A percentile compares a stretch with the other conserved stretches of the same genome.
These are phyloP conservation scores for Anarrhichthys ocellatus DNA, from an alignment of 2,113 vertebrate species.

Conservation along the genomic window DNA sequence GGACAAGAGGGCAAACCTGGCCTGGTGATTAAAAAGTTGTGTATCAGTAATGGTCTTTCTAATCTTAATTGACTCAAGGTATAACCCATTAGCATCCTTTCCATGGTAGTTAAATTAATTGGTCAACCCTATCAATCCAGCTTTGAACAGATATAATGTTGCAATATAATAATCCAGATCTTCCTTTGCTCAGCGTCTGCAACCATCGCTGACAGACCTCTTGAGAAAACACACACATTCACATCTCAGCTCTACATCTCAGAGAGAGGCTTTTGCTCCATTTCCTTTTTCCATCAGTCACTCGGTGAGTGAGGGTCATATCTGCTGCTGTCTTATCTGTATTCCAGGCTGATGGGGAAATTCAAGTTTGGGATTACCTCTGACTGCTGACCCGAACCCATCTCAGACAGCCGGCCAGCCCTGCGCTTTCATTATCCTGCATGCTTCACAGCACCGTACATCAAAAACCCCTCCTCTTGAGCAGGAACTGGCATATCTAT, in stretches of 20 bases:
- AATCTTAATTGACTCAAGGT: slow-evolving; percentile 25
- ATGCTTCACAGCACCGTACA: slow-evolving; percentile 41
- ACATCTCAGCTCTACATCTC: slow-evolving; percentile 70
- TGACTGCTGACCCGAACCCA: slow-evolving; percentile 79
- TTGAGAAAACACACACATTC: slow-evolving; percentile 58
- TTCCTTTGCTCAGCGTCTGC: slow-evolving; percentile 1
- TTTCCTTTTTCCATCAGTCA: slow-evolving; percentile 79
- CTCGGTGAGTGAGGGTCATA: slow-evolving; percentile 65
- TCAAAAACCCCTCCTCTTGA: slow-evolving; percentile 45
- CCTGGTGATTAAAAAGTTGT: slow-evolving; percentile 64
- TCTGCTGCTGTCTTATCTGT: slow-evolving; percentile 80
- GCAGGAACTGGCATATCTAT: slow-evolving; percentile 28
- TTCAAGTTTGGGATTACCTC: slow-evolving; percentile 80
- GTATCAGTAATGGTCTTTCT: slow-evolving; percentile 47
- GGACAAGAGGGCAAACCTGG: slow-evolving; percentile 71
- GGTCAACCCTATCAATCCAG: neutral
- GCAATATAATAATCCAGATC: neutral
- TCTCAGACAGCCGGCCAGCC: slow-evolving; percentile 45
- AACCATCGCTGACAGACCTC: slow-evolving; percentile 48
- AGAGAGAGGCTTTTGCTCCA: slow-evolving; percentile 68
- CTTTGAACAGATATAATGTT: slow-evolving; percentile 1
- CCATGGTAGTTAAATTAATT: neutral
- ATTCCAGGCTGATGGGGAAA: slow-evolving; percentile 80
- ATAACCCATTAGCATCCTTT: neutral
- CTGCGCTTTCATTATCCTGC: slow-evolving; percentile 62